A percentile compares a stretch with the other conserved stretches of the same genome.
phyloP scores from a whole-genome alignment of 2,888 invertebrate species.

The Incurvaria masculella region DNA sequence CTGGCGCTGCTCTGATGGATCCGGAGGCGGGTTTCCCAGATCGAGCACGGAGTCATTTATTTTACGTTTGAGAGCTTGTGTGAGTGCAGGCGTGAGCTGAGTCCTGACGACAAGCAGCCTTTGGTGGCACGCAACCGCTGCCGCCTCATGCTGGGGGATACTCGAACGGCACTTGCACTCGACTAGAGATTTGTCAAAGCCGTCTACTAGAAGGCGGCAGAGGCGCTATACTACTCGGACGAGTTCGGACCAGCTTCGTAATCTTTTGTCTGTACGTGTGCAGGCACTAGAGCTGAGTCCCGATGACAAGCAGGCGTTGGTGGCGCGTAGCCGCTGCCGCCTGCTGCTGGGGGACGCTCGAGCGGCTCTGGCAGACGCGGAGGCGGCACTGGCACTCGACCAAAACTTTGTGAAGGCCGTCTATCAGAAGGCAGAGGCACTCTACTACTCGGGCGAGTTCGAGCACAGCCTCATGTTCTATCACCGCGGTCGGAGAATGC shows the following conservation, averaged over 20 bases:
- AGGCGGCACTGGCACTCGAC: slow-evolving; percentile 72
- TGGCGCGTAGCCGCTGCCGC: slow-evolving; percentile 87
- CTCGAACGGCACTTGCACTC: slow-evolving; percentile 70
- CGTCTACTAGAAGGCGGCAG: slow-evolving; percentile 88
- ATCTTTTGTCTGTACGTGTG: too few species aligned
- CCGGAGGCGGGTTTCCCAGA: too few species aligned
- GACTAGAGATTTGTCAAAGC: slow-evolving; percentile 72
- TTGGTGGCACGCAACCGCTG: slow-evolving; percentile 88
- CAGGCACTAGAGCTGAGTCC: slow-evolving; percentile 87
- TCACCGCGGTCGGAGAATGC: slow-evolving; percentile 78
- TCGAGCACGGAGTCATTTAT: too few species aligned
- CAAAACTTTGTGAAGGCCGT: slow-evolving; percentile 70
- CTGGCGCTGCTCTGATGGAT: too few species aligned
- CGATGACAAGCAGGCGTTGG: slow-evolving; percentile 79
- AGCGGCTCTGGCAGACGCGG: slow-evolving; percentile 79
- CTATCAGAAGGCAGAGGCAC: slow-evolving; percentile 88
- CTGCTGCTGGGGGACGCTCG: slow-evolving; percentile 81
- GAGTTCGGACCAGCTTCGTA: slow-evolving; percentile 91
- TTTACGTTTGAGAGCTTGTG: too few species aligned
- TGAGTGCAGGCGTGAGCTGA: slow-evolving; percentile 88
- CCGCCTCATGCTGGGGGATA: slow-evolving; percentile 80
- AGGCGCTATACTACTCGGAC: slow-evolving; percentile 86
- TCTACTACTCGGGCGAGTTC: slow-evolving; percentile 90
- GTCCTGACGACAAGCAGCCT: slow-evolving; percentile 80
- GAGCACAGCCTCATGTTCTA: slow-evolving; percentile 91